Conservation (phyloP, 2,888 invertebrate species). For the Dione vanillae region DNA sequence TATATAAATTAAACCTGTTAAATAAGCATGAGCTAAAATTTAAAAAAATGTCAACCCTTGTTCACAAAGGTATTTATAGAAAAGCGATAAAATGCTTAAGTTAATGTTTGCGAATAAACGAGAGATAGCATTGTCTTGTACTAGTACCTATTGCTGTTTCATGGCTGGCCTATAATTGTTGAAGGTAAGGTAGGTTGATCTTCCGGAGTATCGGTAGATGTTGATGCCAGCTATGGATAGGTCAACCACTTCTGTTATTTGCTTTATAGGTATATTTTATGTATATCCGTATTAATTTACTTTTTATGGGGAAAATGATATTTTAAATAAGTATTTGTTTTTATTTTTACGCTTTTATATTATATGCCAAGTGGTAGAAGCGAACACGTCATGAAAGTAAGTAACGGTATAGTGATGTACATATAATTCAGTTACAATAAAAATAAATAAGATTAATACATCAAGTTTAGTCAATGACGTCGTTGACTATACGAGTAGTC, state of each 20-base stretch:
- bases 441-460: no score
- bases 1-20: no score
- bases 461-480: no score
- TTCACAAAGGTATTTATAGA: conserved; percentile 7
- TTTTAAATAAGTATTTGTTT: not conserved
- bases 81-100: conserved; percentile 37
- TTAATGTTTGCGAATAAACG: conserved; percentile 46
- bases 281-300: not conserved
- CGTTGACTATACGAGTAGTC: no score
- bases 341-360: no score
- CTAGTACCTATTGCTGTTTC: conserved; percentile 34
- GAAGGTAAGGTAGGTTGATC: conserved; percentile 39
- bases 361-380: no score
- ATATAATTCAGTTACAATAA: no score
- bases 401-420: no score
- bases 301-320: not conserved
- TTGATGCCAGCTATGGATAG: conserved; percentile 34
- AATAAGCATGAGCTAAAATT: no score
- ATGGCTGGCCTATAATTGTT: conserved; percentile 42
- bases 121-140: conserved; percentile 46
- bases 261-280: conserved; percentile 4
- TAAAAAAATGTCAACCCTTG: conserved; percentile 25
- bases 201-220: conserved; percentile 37
- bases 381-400: no score
- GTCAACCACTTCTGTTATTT: conserved; percentile 36